A percentile compares a stretch with the other conserved stretches of the same genome.
These are phyloP conservation scores for Bubo scandiacus DNA, from an alignment of 2,113 vertebrate genomes.

Conservation along the genomic window DNA sequence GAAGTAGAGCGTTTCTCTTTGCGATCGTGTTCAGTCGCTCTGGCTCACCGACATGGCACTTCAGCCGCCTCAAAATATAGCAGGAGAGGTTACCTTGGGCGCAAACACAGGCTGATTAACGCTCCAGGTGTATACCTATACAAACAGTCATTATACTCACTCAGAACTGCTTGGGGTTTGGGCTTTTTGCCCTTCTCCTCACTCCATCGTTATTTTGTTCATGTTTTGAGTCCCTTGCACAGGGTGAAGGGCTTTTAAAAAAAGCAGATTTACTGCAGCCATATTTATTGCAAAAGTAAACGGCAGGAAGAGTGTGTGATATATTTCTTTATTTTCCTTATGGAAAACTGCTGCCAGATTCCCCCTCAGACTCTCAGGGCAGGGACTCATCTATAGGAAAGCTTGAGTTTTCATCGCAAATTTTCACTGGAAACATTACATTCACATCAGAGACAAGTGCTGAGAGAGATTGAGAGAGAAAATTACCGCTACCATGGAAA, in stretches of 20 bases:
- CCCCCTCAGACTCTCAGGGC: not conserved
- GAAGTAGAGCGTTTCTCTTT: not conserved
- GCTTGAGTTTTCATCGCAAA: not conserved
- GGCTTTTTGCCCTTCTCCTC: not conserved
- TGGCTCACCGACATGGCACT: not conserved
- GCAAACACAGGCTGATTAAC: not conserved
- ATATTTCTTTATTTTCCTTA: not conserved
- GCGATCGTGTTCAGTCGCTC: fast-evolving
- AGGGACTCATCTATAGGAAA: not conserved
- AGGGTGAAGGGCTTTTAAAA: not conserved
- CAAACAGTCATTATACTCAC: fast-evolving
- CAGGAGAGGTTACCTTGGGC: not conserved
- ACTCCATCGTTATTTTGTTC: not conserved
- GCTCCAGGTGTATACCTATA: not conserved
- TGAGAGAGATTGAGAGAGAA: not conserved
- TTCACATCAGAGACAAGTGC: not conserved
- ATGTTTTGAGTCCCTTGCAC: not conserved
- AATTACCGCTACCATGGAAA: constrained; percentile 59
- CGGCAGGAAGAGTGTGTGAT: not conserved
- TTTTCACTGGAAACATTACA: not conserved
- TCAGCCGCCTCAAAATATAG: not conserved
- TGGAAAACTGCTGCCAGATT: not conserved
- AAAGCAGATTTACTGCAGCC: not conserved
- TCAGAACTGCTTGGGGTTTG: not conserved
- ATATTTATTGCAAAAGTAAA: not conserved